Percentiles rank a stretch among this genome's conserved stretches.
phyloP scores from a whole-genome alignment of 2,888 invertebrate species.

The Odontomyia ornata region DNA sequence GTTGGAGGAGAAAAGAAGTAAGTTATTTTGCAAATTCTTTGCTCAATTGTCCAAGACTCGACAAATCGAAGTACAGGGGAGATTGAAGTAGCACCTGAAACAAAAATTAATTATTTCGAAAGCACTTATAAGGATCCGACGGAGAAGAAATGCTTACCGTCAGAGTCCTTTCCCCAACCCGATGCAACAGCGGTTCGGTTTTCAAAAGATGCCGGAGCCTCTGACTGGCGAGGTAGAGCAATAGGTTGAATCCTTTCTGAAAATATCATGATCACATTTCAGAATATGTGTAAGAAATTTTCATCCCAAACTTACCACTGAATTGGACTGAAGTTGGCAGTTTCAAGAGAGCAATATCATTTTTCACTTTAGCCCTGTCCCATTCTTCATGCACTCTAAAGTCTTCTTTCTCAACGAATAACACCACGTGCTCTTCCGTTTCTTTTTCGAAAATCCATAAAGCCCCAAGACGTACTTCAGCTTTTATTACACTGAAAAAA shows the following conservation, averaged over 20 bases:
- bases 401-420: constrained; percentile 57
- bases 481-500: constrained; percentile 3
- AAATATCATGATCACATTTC: too few relatives aligned
- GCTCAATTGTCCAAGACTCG: not conserved
- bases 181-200: constrained; percentile 48
- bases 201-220: not conserved
- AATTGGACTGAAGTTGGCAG: constrained; percentile 59
- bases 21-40: not conserved
- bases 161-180: constrained; percentile 59
- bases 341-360: constrained; percentile 61
- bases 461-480: constrained; percentile 61
- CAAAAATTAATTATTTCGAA: not conserved
- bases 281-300: not conserved
- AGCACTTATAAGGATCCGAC: not conserved
- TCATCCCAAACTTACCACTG: constrained; percentile 55
- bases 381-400: constrained; percentile 61
- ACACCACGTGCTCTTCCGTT: constrained; percentile 62
- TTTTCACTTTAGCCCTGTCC: constrained; percentile 60
- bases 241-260: constrained; percentile 34
- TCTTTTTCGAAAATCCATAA: constrained; percentile 61
- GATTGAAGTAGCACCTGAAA: constrained; percentile 3
- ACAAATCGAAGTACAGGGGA: constrained; percentile 22
- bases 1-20: constrained; percentile 5
- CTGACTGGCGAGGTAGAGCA: not conserved
- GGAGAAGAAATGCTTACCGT: constrained; percentile 56